Evolutionary conservation across 2,888 invertebrate genomes (phyloP).

Genomic region (Thera obeliscata): DNA sequence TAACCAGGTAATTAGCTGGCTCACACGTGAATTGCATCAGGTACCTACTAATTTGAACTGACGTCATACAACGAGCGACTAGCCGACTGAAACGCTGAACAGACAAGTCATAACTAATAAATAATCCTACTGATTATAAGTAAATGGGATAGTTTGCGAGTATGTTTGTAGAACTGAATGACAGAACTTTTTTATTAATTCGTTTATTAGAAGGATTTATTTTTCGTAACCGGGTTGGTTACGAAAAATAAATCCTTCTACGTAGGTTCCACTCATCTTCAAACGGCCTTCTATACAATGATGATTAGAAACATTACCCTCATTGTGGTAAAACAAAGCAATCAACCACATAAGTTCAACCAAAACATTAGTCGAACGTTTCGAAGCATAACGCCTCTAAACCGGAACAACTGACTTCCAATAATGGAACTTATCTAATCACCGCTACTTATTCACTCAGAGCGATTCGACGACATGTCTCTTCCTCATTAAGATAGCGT

Average conservation of each 20-base stretch:
- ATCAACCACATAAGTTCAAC: not conserved
- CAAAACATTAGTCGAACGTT: not conserved
- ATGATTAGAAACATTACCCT: no score
- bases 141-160: no score
- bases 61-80: conserved; percentile 18
- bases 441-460: conserved; percentile 29
- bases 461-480: conserved; percentile 29
- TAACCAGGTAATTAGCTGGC: conserved; percentile 32
- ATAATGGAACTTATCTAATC: conserved; percentile 40
- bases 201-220: no score
- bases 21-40: conserved; percentile 22
- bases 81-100: not conserved
- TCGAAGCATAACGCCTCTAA: not conserved
- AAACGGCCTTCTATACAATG: no score
- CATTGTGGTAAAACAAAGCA: no score
- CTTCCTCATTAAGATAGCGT: conserved; percentile 28
- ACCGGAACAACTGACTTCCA: conserved; percentile 21
- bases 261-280: no score
- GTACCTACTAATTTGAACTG: conserved; percentile 31
- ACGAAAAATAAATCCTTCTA: no score
- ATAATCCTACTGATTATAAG: no score
- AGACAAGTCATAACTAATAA: not conserved
- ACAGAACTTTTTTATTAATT: no score
- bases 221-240: no score
- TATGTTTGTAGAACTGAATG: no score